These are phyloP conservation scores for Aphelenchoides fujianensis DNA, from an alignment of 1,140 invertebrate genomes.

Conservation along the genomic window DNA sequence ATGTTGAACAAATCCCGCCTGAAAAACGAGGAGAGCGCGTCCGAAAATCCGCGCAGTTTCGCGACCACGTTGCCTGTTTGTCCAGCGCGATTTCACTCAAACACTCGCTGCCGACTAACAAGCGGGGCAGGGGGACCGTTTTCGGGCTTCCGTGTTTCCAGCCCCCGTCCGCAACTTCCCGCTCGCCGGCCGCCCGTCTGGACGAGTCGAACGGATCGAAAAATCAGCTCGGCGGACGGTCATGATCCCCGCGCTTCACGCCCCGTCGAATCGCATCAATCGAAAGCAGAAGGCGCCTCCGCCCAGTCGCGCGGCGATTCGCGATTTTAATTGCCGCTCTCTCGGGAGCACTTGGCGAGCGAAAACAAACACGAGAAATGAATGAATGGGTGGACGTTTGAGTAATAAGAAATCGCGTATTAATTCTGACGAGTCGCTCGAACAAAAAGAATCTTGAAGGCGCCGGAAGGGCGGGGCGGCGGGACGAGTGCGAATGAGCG, in stretches of 20 bases:
- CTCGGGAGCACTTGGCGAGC: no score
- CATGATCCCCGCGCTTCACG: neutral
- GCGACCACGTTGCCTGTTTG: neutral
- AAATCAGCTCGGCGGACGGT: neutral
- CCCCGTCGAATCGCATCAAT: neutral
- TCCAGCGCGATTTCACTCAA: neutral
- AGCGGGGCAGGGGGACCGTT: neutral
- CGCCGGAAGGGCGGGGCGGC: no score
- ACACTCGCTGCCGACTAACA: neutral
- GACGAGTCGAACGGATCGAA: neutral
- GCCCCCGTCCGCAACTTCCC: no score
- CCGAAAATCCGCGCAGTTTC: neutral
- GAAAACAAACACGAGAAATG: no score
- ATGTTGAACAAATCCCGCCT: neutral
- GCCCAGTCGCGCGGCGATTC: neutral
- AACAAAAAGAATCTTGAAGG: no score
- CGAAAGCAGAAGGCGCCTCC: neutral
- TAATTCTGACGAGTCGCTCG: no score
- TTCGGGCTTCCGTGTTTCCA: no score
- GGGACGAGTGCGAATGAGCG: no score
- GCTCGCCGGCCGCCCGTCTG: neutral
- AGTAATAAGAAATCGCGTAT: no score
- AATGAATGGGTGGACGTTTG: no score
- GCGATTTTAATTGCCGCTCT: conserved; percentile 1
- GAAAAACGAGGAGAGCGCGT: no score